Evolutionary conservation across 2,888 invertebrate genomes (phyloP).

Genomic region (Rotaria magnacalcarata): DNA sequence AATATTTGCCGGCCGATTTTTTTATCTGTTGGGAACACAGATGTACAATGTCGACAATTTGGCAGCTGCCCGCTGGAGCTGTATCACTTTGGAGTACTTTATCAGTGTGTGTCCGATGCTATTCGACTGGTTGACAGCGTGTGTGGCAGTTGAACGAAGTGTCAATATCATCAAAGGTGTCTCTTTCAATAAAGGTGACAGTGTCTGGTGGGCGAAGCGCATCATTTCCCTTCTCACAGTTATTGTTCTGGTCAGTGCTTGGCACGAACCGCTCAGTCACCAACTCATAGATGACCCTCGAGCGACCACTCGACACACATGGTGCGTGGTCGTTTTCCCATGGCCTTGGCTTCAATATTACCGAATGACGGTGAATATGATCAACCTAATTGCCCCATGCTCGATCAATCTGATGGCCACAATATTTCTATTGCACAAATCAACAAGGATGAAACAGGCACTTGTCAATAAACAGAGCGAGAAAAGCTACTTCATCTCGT

Average conservation of each 20-base stretch:
- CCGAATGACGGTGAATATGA: not conserved
- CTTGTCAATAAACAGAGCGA: not conserved
- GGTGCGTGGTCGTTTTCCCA: not conserved
- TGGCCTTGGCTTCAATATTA: not conserved
- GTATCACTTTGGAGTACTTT: not conserved
- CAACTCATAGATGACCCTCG: not conserved
- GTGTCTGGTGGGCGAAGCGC: slow-evolving; percentile 11
- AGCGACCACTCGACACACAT: not conserved
- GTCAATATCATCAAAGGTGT: not conserved
- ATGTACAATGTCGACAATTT: not conserved
- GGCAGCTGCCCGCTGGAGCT: not conserved
- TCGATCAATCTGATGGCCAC: not conserved
- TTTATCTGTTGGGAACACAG: not conserved
- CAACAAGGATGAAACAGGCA: not conserved
- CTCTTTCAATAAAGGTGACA: not conserved
- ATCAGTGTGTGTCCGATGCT: not conserved
- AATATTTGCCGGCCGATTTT: not conserved
- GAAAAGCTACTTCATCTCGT: not conserved
- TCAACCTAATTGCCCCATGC: not conserved
- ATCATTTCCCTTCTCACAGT: not conserved
- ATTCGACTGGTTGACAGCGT: not conserved
- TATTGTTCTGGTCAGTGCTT: not conserved
- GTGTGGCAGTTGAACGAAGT: not conserved
- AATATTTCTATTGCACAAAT: not conserved
- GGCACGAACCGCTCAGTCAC: not conserved